Base-by-base conservation (phyloP, 2,888 invertebrate species). In the Labia minor region DNA sequence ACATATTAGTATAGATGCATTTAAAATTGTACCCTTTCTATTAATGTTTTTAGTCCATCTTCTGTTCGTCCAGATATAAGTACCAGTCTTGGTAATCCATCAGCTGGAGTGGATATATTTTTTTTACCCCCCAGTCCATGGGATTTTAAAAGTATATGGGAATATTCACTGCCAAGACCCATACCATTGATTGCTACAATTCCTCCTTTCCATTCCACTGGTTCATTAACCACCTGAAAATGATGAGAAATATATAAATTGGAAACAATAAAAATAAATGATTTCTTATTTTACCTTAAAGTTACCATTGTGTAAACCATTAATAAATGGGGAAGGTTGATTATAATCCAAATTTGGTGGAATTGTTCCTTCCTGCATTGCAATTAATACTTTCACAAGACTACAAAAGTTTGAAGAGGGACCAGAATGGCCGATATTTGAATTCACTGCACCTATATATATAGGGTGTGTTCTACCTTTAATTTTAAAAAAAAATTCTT, bases 341-440 rank as follows among this genome's bases (percentile, higher is more conserved):
- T 66, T 65, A 68, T 72, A 74, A 66, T 74, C 70, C 1, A 74
- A 64, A 65, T 73, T 74, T 8, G 74, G 72, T 4, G 74, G 74
- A 65, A 75, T 73, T 10, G 68, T 64, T 2, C 73, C 74, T 1
- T 70, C 68, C 37, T 75, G 71, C 67, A 73, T 67, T 6, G 72
- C 71, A 19, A 74, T 68, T 20, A 74, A 37, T 0, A 72, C 78
- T 74, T 83, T 83, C 10, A 78, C 78, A 33, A 83, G 70, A 1
- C 80, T 76, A 37, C 80, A 78, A 19, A 82, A 72, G 37, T 80
- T 73, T 1, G 75, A 72, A 61, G 74, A 71, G 6, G 81, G 82
- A 72, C 85, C 84, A 4, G 82, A 77, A 72, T 85, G 85, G 1
- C 85, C 85, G 78, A 84, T 80, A 74, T 84, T 85, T 61, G 82